A percentile compares a stretch with the other conserved stretches of the same genome.
These are phyloP conservation scores for Riparia riparia DNA, from an alignment of 2,113 vertebrate genomes.

Conservation along the genomic window DNA sequence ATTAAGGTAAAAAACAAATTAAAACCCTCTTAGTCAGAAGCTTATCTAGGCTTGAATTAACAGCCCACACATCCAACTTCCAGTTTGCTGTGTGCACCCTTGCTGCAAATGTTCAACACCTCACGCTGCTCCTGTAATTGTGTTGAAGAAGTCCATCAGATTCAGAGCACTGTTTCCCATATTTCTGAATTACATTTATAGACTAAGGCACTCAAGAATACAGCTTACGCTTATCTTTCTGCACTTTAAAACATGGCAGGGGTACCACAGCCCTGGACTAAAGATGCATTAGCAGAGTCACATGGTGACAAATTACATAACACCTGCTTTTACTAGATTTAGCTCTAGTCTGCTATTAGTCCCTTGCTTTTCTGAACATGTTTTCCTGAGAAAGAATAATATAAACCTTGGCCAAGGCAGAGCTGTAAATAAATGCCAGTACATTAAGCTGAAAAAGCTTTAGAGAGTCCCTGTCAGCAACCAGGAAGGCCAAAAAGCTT, in stretches of 20 bases:
- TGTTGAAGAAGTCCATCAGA: conserved; percentile 30
- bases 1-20: not conserved
- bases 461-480: not conserved
- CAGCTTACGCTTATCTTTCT: not conserved
- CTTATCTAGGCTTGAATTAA: conserved; percentile 43
- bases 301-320: not conserved
- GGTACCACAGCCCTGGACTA: not conserved
- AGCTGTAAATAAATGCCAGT: not conserved
- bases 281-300: conserved; percentile 50
- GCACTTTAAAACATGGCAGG: conserved; percentile 52
- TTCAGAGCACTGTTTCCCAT: not conserved
- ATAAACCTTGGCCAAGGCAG: not conserved
- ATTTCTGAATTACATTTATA: conserved; percentile 53
- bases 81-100: not conserved
- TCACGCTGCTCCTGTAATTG: conserved; percentile 15
- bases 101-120: conserved; percentile 18
- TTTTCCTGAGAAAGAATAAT: not conserved
- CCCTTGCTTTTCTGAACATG: not conserved
- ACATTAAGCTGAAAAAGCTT: not conserved
- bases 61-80: not conserved
- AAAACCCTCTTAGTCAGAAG: conserved; percentile 20
- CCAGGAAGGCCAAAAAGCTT: not conserved
- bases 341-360: conserved; percentile 30
- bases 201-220: conserved; percentile 23
- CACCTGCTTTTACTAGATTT: conserved; percentile 38